Conservation (phyloP, 2,113 vertebrate genomes). For the Equus quagga region DNA sequence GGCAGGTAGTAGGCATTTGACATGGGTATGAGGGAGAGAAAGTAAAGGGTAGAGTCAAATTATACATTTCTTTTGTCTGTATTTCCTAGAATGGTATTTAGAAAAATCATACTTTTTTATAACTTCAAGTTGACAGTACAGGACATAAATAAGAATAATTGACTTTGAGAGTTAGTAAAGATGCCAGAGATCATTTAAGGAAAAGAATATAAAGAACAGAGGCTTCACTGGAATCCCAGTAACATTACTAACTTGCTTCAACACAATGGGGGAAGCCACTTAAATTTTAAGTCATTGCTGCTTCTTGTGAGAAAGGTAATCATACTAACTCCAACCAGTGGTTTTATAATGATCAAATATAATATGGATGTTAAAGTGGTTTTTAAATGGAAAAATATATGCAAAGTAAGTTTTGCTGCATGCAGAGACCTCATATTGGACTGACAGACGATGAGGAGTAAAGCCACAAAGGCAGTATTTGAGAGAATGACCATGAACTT, state of each 20-base stretch:
- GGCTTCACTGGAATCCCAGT: neutral
- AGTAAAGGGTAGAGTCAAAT: neutral
- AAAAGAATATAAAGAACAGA: neutral
- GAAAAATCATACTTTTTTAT: neutral
- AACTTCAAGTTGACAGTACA: neutral
- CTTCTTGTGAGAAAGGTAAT: neutral
- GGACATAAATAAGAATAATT: neutral
- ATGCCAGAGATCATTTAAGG: neutral
- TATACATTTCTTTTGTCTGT: neutral
- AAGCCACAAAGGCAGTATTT: neutral
- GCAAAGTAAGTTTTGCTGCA: neutral
- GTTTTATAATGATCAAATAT: slow-evolving; percentile 2
- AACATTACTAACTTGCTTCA: neutral
- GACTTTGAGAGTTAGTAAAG: neutral
- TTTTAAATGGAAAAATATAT: neutral
- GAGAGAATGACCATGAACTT: neutral
- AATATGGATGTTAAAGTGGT: neutral
- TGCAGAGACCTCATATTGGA: neutral
- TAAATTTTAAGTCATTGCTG: neutral
- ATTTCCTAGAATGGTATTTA: neutral
- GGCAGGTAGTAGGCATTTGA: neutral
- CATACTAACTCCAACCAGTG: neutral
- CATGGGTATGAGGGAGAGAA: neutral
- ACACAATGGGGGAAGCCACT: neutral
- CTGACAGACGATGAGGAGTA: neutral